phyloP scores from a whole-genome alignment of 2,888 invertebrate genomes.

The Orthonevra nobilis region DNA sequence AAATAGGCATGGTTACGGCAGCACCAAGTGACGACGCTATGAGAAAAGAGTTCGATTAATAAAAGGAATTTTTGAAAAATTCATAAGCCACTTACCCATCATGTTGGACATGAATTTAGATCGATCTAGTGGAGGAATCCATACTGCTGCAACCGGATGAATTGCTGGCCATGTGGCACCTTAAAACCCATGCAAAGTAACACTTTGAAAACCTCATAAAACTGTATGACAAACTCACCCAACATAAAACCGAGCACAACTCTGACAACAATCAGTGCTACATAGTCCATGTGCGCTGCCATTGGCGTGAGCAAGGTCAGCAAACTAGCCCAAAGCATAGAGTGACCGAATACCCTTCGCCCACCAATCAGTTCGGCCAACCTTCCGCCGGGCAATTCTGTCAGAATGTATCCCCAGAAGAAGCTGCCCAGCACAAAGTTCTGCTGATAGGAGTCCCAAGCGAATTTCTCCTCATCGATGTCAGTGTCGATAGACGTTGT shows the following conservation, averaged over 20 bases:
- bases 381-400: constrained; percentile 93
- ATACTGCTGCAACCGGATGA: constrained; percentile 94
- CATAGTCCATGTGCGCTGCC: constrained; percentile 86
- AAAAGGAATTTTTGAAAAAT: no score
- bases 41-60: constrained; percentile 25
- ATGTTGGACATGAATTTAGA: constrained; percentile 95
- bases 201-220: constrained; percentile 2
- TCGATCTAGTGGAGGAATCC: constrained; percentile 96
- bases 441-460: constrained; percentile 89
- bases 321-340: constrained; percentile 90
- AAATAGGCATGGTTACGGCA: constrained; percentile 93
- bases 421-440: constrained; percentile 92
- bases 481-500: constrained; percentile 51
- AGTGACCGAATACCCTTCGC: constrained; percentile 91
- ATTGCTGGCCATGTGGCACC: constrained; percentile 97
- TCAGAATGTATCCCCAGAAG: constrained; percentile 95
- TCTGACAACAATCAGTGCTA: constrained; percentile 86
- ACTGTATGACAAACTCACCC: constrained; percentile 71
- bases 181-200: constrained; percentile 76
- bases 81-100: constrained; percentile 85
- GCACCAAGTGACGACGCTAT: constrained; percentile 94
- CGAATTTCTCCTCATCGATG: constrained; percentile 82
- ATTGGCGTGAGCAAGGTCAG: constrained; percentile 90
- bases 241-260: constrained; percentile 89
- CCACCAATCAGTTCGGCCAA: constrained; percentile 92